Evolutionary conservation across 2,113 vertebrate genomes (phyloP), one percentile per base, ranked within the genome.

Genomic region (Oreochromis tanganicae): DNA sequence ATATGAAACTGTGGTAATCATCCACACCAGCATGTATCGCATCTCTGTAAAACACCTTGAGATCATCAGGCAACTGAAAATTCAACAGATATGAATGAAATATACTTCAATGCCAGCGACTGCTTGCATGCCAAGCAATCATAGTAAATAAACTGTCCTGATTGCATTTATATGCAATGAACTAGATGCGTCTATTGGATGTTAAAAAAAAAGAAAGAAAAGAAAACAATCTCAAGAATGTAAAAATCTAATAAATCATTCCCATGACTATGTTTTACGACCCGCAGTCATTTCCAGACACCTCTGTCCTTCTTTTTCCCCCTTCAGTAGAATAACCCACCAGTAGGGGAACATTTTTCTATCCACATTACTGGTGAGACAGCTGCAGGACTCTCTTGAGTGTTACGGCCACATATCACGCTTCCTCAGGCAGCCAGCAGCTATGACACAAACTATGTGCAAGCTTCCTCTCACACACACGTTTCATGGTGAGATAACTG

Each of bases 371-470:
- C 81, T 61, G 38, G 82, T 43, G 63, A 81, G 81, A 86, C 92
- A 95, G 92, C 93, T 93, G 94, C 87, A 91, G 83, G 85, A 63
- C 78, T 87, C 91, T 90, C 78, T 48, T 87, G 90, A 90, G 84
- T 80, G 84, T 61, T 89, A 57, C 56, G 88, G 90, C 88, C 88
- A 91, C 92, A 93, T 93, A 84, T 89, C 93, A 94, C 71, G 80
- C 84, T 92, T 81, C 87, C 83, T 90, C 82, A 50, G 88, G 86
- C 94, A 93, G 89, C 85, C 84, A 87, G 82, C 95, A 95, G 82
- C 75, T 89, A 88, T 91, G 84, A 92, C 87, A 93, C 88, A 83
- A 93, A 89, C 88, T 85, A 88, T 91, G 84, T 82, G 84, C 68
- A 11, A 78, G 88, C 90, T 91, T 92, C 89, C 87, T 85, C 89